A percentile compares a stretch with the other conserved stretches of the same genome.
phyloP scores from a whole-genome alignment of 2,888 invertebrate species.

The Nezara viridula region DNA sequence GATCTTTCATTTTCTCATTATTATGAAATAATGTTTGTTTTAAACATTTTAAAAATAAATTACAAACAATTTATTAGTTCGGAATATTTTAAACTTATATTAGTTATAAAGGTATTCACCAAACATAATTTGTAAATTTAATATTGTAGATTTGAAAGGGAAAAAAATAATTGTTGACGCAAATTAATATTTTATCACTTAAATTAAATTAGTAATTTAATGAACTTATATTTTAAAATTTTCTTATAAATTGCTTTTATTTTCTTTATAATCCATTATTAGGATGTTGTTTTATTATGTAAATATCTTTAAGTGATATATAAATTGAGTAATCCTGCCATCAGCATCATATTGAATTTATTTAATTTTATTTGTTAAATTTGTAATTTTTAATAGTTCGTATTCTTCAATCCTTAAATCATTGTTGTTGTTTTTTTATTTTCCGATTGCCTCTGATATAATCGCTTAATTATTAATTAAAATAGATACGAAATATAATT shows the following conservation, averaged over 20 bases:
- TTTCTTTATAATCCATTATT: neutral
- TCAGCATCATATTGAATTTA: neutral
- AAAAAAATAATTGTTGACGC: neutral
- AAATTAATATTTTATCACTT: neutral
- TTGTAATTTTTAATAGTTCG: neutral
- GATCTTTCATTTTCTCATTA: neutral
- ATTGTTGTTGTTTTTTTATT: neutral
- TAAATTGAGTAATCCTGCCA: conserved; percentile 36
- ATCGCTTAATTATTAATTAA: neutral
- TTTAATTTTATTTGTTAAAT: neutral
- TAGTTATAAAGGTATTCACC: neutral
- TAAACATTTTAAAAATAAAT: neutral
- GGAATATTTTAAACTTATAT: neutral
- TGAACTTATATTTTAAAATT: neutral
- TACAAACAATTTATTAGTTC: neutral
- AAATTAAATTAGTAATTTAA: neutral
- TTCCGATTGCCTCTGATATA: neutral
- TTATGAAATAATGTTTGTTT: neutral
- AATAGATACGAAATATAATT: neutral
- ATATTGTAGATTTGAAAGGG: neutral
- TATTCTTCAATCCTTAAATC: neutral
- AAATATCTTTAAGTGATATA: neutral
- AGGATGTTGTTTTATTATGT: conserved; percentile 29
- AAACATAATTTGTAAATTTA: neutral
- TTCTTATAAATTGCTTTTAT: neutral